Evolutionary conservation across 1,140 invertebrate genomes (phyloP).

Genomic region (Sipha flava): DNA sequence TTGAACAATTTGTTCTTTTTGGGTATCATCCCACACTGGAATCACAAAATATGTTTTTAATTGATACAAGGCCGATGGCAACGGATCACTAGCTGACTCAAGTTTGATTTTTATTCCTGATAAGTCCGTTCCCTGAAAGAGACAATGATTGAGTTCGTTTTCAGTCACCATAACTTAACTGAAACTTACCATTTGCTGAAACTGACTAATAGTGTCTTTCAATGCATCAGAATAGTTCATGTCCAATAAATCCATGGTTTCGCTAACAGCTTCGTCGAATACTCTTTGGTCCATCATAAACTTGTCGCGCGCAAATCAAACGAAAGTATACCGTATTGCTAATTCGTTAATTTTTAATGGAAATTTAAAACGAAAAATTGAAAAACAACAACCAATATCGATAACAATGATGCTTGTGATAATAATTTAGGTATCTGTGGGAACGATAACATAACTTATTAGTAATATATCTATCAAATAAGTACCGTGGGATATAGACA

Average conservation of each 20-base stretch:
- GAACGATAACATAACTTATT: no score
- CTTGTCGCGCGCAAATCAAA: no score
- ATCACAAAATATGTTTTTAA: background rate
- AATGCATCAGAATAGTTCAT: conserved; percentile 5
- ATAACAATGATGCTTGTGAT: no score
- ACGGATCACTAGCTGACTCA: background rate
- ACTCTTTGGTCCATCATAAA: background rate
- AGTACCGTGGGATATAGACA: no score
- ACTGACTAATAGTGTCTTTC: conserved; percentile 11
- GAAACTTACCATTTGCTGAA: background rate
- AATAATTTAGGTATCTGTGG: no score
- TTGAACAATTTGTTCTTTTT: background rate
- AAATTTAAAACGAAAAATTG: no score
- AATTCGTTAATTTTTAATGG: no score
- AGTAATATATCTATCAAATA: no score
- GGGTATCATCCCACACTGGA: background rate
- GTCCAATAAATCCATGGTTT: conserved; percentile 15
- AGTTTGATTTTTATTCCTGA: background rate
- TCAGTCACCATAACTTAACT: background rate
- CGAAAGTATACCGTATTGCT: no score
- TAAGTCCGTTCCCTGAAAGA: conserved; percentile 3
- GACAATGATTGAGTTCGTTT: no score
- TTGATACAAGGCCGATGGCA: background rate
- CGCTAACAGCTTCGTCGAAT: background rate
- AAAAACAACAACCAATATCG: no score